Evolutionary conservation across 2,113 vertebrate genomes (phyloP).

Genomic region (Callionymus lyra): DNA sequence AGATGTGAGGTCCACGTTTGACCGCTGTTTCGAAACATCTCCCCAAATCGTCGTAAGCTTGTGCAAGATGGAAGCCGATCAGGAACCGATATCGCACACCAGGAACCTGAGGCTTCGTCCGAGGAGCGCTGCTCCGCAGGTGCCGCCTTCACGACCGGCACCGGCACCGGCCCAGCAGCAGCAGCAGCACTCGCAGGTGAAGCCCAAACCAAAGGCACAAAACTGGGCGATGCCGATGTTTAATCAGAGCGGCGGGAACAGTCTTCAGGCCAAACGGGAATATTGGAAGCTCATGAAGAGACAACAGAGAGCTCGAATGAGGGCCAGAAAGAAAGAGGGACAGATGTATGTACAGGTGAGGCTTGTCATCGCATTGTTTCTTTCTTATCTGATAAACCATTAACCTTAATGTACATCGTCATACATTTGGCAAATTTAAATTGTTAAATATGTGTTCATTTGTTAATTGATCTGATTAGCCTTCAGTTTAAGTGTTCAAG

Average conservation of each 20-base stretch:
- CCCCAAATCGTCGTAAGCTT: conserved; percentile 4
- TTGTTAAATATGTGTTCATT: too few relatives aligned
- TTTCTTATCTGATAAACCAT: too few relatives aligned
- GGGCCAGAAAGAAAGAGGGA: conserved; percentile 37
- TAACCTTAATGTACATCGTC: too few relatives aligned
- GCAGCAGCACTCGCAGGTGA: conserved; percentile 7
- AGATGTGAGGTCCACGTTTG: conserved; percentile 2
- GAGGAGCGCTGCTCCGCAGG: conserved; percentile 4
- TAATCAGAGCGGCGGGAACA: conserved; percentile 11
- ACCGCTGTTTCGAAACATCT: conserved; percentile 16
- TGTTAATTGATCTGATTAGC: too few relatives aligned
- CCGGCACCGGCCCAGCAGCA: conserved; percentile 29
- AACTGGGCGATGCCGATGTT: background rate
- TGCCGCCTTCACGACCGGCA: too few relatives aligned
- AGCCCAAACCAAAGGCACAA: background rate
- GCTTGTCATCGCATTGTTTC: background rate
- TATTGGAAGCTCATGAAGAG: conserved; percentile 73
- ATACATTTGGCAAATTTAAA: too few relatives aligned
- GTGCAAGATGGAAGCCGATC: background rate
- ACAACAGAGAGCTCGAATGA: conserved; percentile 59
- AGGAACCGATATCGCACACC: conserved; percentile 1
- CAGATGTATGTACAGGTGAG: background rate
- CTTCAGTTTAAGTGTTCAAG: too few relatives aligned
- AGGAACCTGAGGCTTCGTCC: conserved; percentile 16
- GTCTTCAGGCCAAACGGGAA: conserved; percentile 63